Evolutionary conservation across 2,113 vertebrate genomes (phyloP).

Genomic region (Pseudorectes ferrugineus): DNA sequence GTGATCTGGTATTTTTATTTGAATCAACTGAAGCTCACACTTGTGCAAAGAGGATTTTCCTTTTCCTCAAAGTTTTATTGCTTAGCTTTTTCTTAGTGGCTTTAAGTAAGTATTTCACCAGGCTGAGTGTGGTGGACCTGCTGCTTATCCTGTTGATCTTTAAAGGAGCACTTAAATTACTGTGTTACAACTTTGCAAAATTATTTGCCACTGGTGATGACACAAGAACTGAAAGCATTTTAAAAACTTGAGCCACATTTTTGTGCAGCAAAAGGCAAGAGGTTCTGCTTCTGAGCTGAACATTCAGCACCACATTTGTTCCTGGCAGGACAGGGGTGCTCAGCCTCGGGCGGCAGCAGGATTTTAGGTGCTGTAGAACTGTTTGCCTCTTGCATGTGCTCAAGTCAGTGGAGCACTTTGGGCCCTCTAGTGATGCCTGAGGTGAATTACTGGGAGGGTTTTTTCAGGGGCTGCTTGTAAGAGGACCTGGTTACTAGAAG

Average conservation of each 20-base stretch:
- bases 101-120: not conserved
- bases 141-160: not conserved
- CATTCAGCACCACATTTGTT: not conserved
- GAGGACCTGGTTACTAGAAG: not conserved
- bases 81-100: not conserved
- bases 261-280: not conserved
- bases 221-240: not conserved
- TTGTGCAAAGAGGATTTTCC: not conserved
- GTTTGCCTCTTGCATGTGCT: not conserved
- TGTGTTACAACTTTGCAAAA: not conserved
- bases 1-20: not conserved
- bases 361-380: not conserved
- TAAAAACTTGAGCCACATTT: not conserved
- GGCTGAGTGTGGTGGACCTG: not conserved
- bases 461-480: not conserved
- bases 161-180: not conserved
- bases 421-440: slow-evolving; percentile 23
- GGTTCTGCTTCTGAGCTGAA: not conserved
- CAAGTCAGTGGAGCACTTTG: not conserved
- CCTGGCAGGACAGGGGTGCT: not conserved
- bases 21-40: not conserved
- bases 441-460: not conserved
- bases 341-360: not conserved
- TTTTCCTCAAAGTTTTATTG: not conserved
- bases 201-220: not conserved